These are phyloP conservation scores for Elegia similella DNA, from an alignment of 2,888 invertebrate species.

Conservation along the genomic window DNA sequence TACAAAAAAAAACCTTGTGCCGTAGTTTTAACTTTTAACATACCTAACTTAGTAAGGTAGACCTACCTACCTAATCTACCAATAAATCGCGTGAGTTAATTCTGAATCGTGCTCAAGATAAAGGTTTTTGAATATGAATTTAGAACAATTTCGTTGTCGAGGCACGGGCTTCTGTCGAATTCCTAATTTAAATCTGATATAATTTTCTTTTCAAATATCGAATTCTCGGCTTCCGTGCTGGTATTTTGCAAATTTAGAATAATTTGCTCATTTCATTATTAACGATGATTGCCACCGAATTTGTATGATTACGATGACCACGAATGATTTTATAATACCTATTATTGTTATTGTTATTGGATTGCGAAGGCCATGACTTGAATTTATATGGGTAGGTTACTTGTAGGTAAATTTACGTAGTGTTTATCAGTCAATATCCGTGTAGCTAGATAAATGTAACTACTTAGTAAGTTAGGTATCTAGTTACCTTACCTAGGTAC, in stretches of 20 bases:
- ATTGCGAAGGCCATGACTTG: no score
- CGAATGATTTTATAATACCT: neutral
- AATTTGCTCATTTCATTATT: neutral
- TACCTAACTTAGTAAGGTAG: no score
- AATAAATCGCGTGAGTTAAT: constrained; percentile 39
- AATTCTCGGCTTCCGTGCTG: constrained; percentile 61
- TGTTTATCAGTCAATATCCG: no score
- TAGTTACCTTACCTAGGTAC: no score
- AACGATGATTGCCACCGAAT: constrained; percentile 11
- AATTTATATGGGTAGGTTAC: no score
- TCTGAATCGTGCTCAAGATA: constrained; percentile 52
- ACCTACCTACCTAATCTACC: constrained; percentile 15
- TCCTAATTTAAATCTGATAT: constrained; percentile 38
- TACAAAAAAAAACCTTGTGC: no score
- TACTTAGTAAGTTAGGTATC: no score
- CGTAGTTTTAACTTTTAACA: no score
- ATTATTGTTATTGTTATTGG: no score
- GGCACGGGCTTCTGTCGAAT: constrained; percentile 61
- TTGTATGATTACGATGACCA: constrained; percentile 4
- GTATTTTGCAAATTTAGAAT: constrained; percentile 34
- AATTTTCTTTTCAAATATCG: constrained; percentile 36
- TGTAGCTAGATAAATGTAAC: no score
- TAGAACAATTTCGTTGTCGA: constrained; percentile 35
- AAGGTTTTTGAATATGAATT: constrained; percentile 43
- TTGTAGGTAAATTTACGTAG: no score